Evolutionary conservation across 2,113 vertebrate genomes (phyloP), one percentile per base, ranked within the genome.

Genomic region (Gobio gobio): DNA sequence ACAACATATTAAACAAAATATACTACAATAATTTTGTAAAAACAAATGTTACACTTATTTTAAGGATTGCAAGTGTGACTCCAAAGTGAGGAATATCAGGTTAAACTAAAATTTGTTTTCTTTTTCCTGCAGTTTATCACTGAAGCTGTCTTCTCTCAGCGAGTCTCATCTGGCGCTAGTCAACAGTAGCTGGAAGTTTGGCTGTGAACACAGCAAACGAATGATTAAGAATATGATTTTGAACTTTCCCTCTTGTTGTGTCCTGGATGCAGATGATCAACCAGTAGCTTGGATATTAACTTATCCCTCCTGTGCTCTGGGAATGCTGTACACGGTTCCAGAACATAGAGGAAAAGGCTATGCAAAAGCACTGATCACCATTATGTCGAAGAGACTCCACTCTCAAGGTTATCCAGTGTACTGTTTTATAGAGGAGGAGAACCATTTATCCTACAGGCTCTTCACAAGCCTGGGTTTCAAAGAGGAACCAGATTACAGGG

Each of bases 331-430:
- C 79, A 91, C 91, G 0, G 3, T 85, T 64, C 89, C 90, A 14
- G 87, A 93, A 87, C 90, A 94, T 89, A 91, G 93, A 79, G 76
- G 90, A 49, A 93, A 93, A 90, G 93, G 93, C 70, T 93, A 93
- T 1, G 94, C 94, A 76, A 94, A 93, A 88, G 74, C 90, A 14
- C 40, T 94, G 85, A 68, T 94, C 51, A 86, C 79, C 33, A 51
- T 49, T 64, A 86, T 94, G 89, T 90, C 93, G 29, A 91, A 84
- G 77, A 92, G 33, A 58, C 86, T 93, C n/a, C 83, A 88, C 14
- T 72, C 85, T 29, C 59, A 88, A 14, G 92, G 91, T 3, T 92
- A 86, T 85, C 94, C 92, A 4, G 90, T 93, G 4, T 94, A 86
- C 89, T 92, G 93, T 84, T 91, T 84, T 47, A 64, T 93, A 29